Conservation (phyloP, 2,797 vertebrate genomes). For the Poeciliopsis paucimaculata region DNA sequence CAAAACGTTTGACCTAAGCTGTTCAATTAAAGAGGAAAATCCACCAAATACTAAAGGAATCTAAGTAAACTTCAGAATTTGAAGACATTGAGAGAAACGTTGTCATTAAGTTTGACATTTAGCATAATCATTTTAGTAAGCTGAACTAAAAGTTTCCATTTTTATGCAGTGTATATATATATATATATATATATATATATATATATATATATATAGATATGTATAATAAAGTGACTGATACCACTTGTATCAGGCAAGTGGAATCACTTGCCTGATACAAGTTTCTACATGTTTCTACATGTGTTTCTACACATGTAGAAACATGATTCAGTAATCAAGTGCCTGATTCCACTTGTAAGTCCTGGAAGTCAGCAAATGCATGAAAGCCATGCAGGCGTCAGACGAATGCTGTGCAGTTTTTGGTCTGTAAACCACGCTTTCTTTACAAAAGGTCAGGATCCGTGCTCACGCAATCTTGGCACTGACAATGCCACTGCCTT, state of each 20-base stretch:
- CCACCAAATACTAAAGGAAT: not conserved
- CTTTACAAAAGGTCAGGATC: constrained; percentile 45
- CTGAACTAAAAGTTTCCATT: not conserved
- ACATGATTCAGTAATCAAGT: too few relatives aligned
- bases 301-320: too few relatives aligned
- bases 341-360: not conserved
- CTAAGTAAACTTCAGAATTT: not conserved
- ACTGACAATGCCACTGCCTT: constrained; percentile 13
- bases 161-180: not conserved
- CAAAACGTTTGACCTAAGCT: not conserved
- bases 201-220: too few relatives aligned
- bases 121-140: not conserved
- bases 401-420: constrained; percentile 17
- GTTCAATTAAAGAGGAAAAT: not conserved
- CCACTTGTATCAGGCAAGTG: too few relatives aligned
- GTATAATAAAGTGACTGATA: too few relatives aligned
- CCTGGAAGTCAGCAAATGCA: constrained; percentile 28
- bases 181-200: too few relatives aligned
- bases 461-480: constrained; percentile 28
- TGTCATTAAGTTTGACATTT: not conserved
- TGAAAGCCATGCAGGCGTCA: constrained; percentile 2
- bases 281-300: too few relatives aligned
- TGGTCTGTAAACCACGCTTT: constrained; percentile 34
- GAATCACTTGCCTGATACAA: too few relatives aligned
- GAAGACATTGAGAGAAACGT: not conserved